phyloP scores from a whole-genome alignment of 2,113 vertebrate genomes.

The Megatriorchis doriae region DNA sequence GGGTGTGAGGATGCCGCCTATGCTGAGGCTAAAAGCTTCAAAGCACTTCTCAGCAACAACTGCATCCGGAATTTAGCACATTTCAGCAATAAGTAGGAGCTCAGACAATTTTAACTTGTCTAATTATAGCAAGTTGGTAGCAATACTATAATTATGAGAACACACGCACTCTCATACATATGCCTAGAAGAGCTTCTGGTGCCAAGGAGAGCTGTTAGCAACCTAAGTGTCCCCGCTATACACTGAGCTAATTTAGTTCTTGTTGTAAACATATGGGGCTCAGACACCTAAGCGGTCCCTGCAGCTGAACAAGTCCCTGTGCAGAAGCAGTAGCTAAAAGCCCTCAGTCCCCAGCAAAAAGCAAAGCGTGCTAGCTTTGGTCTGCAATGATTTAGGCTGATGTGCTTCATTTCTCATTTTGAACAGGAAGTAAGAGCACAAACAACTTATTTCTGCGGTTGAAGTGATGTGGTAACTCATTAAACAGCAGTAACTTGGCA shows the following conservation, averaged over 20 bases:
- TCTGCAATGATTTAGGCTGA: not conserved
- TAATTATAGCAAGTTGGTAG: conserved; percentile 24
- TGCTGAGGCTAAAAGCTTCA: not conserved
- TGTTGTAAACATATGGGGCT: not conserved
- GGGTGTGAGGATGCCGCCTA: not conserved
- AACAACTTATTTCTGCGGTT: not conserved
- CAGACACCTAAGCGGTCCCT: not conserved
- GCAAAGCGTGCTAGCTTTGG: not conserved
- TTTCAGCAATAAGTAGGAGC: not conserved
- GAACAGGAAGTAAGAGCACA: not conserved
- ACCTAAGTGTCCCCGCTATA: not conserved
- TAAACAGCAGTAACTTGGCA: not conserved
- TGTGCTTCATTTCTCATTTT: not conserved
- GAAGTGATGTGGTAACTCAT: not conserved
- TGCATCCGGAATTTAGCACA: not conserved
- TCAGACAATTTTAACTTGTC: conserved; percentile 8
- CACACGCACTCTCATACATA: not conserved
- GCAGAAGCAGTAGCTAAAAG: not conserved
- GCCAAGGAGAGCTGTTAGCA: not conserved
- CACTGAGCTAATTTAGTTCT: not conserved
- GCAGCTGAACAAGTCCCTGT: not conserved
- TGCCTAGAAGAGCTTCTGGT: not conserved
- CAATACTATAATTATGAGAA: not conserved
- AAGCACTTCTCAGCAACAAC: not conserved
- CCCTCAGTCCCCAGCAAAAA: not conserved